A percentile compares a stretch with the other conserved stretches of the same genome.
Conservation (phyloP, 2,888 invertebrate genomes). For the Drosophila kanekoi region DNA sequence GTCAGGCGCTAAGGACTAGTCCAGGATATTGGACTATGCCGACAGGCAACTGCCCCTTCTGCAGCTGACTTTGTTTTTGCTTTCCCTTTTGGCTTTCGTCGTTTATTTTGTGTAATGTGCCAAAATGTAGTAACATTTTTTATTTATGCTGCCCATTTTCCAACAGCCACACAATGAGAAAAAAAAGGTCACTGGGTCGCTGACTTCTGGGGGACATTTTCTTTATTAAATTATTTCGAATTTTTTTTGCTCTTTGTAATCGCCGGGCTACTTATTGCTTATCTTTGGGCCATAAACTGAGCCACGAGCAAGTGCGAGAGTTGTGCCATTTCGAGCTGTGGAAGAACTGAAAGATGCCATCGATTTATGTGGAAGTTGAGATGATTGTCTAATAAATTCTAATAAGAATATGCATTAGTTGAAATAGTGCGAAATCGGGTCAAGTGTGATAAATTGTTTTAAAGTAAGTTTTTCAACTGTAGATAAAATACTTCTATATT, state of each 20-base stretch:
- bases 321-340: neutral
- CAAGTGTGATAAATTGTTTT: no score
- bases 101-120: conserved; percentile 67
- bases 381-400: no score
- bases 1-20: conserved; percentile 28
- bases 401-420: no score
- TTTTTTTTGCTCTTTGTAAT: conserved; percentile 41
- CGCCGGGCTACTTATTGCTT: conserved; percentile 59
- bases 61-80: conserved; percentile 17
- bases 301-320: conserved; percentile 38
- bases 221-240: conserved; percentile 73
- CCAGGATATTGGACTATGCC: conserved; percentile 3
- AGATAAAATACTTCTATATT: no score
- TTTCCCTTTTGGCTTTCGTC: conserved; percentile 22
- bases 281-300: conserved; percentile 61
- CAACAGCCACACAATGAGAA: conserved; percentile 15
- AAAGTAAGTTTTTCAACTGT: no score
- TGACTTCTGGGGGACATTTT: conserved; percentile 45
- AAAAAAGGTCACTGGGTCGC: conserved; percentile 66
- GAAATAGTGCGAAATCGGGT: no score
- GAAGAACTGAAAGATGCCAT: neutral
- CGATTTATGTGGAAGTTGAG: no score
- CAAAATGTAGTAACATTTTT: conserved; percentile 72
- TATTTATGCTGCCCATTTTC: conserved; percentile 65
- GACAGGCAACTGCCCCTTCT: conserved; percentile 10